Evolutionary conservation across 2,888 invertebrate genomes (phyloP).

Genomic region (Drosophila greeni): DNA sequence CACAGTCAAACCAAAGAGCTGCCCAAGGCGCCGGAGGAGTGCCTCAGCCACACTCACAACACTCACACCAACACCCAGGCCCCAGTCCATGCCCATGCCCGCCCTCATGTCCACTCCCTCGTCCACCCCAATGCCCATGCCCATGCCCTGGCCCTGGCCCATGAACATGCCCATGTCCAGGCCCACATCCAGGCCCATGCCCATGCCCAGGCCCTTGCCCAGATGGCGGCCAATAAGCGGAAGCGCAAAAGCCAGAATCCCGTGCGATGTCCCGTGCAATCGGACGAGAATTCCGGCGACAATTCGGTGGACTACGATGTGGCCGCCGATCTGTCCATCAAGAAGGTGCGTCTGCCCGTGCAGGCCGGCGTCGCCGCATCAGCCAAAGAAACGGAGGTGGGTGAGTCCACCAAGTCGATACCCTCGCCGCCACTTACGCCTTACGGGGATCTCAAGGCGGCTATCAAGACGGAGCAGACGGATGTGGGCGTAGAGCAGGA

Average conservation of each 20-base stretch:
- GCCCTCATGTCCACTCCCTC: slow-evolving; percentile 46
- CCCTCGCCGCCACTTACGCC: slow-evolving; percentile 78
- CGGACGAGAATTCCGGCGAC: slow-evolving; percentile 76
- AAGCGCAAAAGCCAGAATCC: slow-evolving; percentile 95
- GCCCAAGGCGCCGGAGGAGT: slow-evolving; percentile 72
- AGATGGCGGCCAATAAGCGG: slow-evolving; percentile 83
- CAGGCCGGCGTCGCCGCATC: slow-evolving; percentile 13
- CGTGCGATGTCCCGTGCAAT: slow-evolving; percentile 84
- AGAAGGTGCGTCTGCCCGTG: slow-evolving; percentile 52
- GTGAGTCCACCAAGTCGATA: slow-evolving; percentile 75
- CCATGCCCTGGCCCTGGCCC: slow-evolving; percentile 42
- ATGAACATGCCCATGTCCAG: slow-evolving; percentile 42
- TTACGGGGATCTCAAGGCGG: slow-evolving; percentile 38
- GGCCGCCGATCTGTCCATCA: slow-evolving; percentile 77
- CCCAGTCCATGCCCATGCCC: slow-evolving; percentile 76
- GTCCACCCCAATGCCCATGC: slow-evolving; percentile 76
- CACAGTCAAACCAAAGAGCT: slow-evolving; percentile 83
- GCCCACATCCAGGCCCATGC: slow-evolving; percentile 77
- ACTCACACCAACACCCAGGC: slow-evolving; percentile 9
- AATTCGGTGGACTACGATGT: slow-evolving; percentile 77
- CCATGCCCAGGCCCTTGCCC: slow-evolving; percentile 77
- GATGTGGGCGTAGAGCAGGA: slow-evolving; percentile 12
- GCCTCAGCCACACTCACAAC: slow-evolving; percentile 80
- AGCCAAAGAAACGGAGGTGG: slow-evolving; percentile 61
- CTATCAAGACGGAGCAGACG: slow-evolving; percentile 55